These are phyloP conservation scores for Chironomus riparius DNA, from an alignment of 2,888 invertebrate genomes.

Conservation along the genomic window DNA sequence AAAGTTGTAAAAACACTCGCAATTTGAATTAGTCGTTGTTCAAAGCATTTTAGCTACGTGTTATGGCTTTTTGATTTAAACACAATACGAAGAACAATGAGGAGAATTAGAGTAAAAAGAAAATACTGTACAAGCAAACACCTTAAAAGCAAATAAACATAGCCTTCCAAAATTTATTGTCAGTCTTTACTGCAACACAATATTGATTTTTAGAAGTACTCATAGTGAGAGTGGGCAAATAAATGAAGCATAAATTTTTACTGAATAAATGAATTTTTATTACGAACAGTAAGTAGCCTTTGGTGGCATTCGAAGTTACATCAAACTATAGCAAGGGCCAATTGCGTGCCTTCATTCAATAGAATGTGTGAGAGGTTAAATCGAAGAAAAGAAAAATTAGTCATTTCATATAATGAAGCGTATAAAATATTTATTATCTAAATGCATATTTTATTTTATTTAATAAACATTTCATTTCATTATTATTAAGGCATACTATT, in stretches of 20 bases:
- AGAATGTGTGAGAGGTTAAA: background rate
- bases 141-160: background rate
- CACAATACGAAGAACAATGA: background rate
- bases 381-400: background rate
- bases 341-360: constrained; percentile 9
- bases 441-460: background rate
- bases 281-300: background rate
- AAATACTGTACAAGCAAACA: background rate
- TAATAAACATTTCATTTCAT: background rate
- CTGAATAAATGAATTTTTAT: background rate
- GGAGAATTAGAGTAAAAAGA: background rate
- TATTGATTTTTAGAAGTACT: background rate
- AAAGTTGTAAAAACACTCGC: too few relatives aligned
- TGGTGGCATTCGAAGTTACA: background rate
- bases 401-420: background rate
- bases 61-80: background rate
- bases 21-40: too few relatives aligned
- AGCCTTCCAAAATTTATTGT: background rate
- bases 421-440: background rate
- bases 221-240: background rate
- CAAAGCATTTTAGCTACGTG: background rate
- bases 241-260: background rate
- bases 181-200: background rate
- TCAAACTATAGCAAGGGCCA: background rate
- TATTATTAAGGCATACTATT: too few relatives aligned